Evolutionary conservation across 2,888 invertebrate genomes (phyloP).

Genomic region (Tillus elongatus): DNA sequence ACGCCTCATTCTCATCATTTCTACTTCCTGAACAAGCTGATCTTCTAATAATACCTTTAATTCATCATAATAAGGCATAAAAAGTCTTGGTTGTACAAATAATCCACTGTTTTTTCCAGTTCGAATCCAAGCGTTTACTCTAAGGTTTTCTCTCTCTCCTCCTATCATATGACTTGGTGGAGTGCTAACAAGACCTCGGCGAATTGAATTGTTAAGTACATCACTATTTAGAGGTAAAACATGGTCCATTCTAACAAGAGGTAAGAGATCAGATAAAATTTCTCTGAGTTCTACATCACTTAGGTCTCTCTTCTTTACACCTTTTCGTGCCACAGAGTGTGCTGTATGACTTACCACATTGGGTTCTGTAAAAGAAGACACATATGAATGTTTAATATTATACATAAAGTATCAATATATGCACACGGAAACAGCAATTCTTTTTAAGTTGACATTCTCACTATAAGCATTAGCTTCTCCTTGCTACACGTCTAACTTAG

Average conservation of each 20-base stretch:
- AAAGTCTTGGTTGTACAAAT: conserved; percentile 77
- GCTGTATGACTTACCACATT: conserved; percentile 85
- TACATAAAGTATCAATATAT: conserved; percentile 7
- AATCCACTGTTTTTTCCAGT: conserved; percentile 63
- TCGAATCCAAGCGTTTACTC: conserved; percentile 73
- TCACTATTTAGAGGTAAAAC: conserved; percentile 78
- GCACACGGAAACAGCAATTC: too few species aligned
- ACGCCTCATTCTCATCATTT: conserved; percentile 59
- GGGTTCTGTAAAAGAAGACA: conserved; percentile 60
- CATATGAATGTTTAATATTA: conserved; percentile 8
- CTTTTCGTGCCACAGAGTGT: conserved; percentile 82
- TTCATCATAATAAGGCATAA: conserved; percentile 92
- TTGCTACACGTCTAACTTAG: too few species aligned
- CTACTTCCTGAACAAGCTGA: conserved; percentile 70
- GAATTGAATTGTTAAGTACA: conserved; percentile 57
- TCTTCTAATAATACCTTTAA: conserved; percentile 82
- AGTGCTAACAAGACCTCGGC: conserved; percentile 68
- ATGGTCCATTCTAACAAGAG: conserved; percentile 82
- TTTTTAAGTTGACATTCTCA: too few species aligned
- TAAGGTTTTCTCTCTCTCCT: conserved; percentile 56
- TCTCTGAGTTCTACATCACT: conserved; percentile 81
- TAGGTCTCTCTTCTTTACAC: conserved; percentile 69
- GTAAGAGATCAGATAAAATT: conserved; percentile 73
- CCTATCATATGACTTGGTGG: conserved; percentile 82
- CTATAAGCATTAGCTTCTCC: too few species aligned